phyloP scores from a whole-genome alignment of 1,140 invertebrate genomes.

The Chymomyza costata region DNA sequence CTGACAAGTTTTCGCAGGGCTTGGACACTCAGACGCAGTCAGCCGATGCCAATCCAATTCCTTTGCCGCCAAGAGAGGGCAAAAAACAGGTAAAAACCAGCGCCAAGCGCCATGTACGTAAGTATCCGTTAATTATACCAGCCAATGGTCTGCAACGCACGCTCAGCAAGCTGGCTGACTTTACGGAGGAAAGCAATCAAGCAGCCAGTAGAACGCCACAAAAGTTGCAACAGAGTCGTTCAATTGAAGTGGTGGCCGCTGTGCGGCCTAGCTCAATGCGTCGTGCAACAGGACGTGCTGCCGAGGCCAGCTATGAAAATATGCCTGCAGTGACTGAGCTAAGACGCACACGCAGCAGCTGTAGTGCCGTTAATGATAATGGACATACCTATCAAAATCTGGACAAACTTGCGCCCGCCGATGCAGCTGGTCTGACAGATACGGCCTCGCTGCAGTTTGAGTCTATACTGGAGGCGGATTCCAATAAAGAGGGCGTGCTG shows the following conservation, averaged over 20 bases:
- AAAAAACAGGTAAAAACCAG: conserved; percentile 81
- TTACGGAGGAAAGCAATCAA: conserved; percentile 52
- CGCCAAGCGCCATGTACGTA: conserved; percentile 86
- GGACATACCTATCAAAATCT: conserved; percentile 67
- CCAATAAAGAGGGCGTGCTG: conserved; percentile 47
- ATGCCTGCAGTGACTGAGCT: conserved; percentile 28
- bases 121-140: conserved; percentile 91
- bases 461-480: conserved; percentile 64
- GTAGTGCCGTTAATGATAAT: neutral
- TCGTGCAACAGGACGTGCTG: conserved; percentile 15
- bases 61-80: conserved; percentile 88
- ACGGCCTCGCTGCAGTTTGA: conserved; percentile 72
- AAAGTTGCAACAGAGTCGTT: conserved; percentile 9
- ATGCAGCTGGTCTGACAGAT: conserved; percentile 62
- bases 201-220: neutral
- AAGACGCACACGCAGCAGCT: conserved; percentile 6
- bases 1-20: conserved; percentile 63
- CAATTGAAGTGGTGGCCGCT: conserved; percentile 55
- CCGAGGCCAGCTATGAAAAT: conserved; percentile 48
- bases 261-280: conserved; percentile 36
- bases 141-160: conserved; percentile 79
- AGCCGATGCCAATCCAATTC: conserved; percentile 82
- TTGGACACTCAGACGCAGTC: conserved; percentile 19
- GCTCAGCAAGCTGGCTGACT: conserved; percentile 78
- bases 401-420: conserved; percentile 49